Evolutionary conservation across 2,888 invertebrate species (phyloP).

Genomic region (Litoditis marina): DNA sequence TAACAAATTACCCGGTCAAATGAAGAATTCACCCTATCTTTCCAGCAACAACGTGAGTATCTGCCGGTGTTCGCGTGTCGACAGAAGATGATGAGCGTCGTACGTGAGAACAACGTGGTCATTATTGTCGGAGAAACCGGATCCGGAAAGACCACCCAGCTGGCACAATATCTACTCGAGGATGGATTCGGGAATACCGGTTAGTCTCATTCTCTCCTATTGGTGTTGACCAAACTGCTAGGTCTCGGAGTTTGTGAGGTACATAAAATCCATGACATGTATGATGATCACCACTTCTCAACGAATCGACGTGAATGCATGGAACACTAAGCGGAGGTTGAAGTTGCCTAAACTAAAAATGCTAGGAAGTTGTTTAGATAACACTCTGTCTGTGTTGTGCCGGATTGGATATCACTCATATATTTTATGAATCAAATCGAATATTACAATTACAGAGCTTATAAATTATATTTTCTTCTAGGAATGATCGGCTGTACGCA

Average conservation of each 20-base stretch:
- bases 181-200: slow-evolving; percentile 73
- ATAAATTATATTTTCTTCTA: slow-evolving; percentile 1
- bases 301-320: too few relatives aligned
- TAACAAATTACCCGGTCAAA: too few relatives aligned
- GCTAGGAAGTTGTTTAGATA: too few relatives aligned
- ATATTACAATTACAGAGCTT: not conserved
- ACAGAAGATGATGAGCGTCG: slow-evolving; percentile 71
- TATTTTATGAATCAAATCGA: not conserved
- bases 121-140: slow-evolving; percentile 67
- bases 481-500: slow-evolving; percentile 96
- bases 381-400: too few relatives aligned
- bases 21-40: too few relatives aligned
- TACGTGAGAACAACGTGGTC: slow-evolving; percentile 69
- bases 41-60: slow-evolving; percentile 79
- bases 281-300: too few relatives aligned
- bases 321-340: too few relatives aligned
- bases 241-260: too few relatives aligned
- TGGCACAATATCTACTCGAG: slow-evolving; percentile 71
- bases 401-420: not conserved
- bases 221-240: too few relatives aligned
- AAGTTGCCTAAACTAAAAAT: too few relatives aligned
- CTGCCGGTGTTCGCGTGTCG: slow-evolving; percentile 92
- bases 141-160: slow-evolving; percentile 89
- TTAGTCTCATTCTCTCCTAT: too few relatives aligned
- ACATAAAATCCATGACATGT: too few relatives aligned